phyloP scores from a whole-genome alignment of 2,797 vertebrate species.

The Molossus alvarezi region DNA sequence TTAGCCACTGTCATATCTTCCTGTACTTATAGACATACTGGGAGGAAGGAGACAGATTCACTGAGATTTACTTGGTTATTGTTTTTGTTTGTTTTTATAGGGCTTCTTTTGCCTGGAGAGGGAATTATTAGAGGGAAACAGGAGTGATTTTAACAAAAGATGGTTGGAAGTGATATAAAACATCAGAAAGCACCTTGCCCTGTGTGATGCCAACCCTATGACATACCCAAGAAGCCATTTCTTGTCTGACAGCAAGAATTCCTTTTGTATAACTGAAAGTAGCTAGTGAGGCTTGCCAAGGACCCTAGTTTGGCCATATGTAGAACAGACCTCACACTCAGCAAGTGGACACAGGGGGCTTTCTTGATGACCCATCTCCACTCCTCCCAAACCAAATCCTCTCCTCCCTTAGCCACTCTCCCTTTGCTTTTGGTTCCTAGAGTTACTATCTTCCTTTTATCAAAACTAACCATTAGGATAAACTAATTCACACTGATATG shows the following conservation, averaged over 20 bases:
- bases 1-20: not conserved
- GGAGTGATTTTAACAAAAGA: not conserved
- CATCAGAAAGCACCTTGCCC: not conserved
- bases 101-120: not conserved
- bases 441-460: not conserved
- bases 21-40: not conserved
- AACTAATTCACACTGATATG: not conserved
- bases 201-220: not conserved
- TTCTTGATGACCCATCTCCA: not conserved
- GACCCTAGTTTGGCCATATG: not conserved
- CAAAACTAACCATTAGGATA: not conserved
- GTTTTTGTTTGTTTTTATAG: not conserved
- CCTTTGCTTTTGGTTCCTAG: not conserved
- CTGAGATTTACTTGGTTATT: not conserved
- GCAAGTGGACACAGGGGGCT: fast-evolving
- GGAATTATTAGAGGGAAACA: not conserved
- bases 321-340: not conserved
- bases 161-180: not conserved
- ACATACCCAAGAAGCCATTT: not conserved
- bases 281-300: not conserved
- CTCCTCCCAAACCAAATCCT: not conserved
- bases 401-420: not conserved
- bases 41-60: not conserved
- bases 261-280: not conserved
- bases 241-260: not conserved